Evolutionary conservation across 2,888 invertebrate species (phyloP).

Genomic region (Lacanobia wlatinum): DNA sequence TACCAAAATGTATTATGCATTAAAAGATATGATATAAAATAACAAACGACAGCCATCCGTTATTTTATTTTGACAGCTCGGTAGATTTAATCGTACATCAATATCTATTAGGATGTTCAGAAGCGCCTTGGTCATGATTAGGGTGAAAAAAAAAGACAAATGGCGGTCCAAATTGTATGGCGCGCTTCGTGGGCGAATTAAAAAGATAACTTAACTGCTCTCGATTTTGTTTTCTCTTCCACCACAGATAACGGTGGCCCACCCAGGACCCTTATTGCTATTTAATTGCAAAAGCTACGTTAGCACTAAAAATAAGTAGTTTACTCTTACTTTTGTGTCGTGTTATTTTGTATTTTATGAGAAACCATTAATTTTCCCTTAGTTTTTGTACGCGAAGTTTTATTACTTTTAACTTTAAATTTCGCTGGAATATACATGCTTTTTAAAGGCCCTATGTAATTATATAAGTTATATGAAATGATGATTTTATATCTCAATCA

Average conservation of each 20-base stretch:
- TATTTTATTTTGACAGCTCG: constrained; percentile 38
- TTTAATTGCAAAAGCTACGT: constrained; percentile 53
- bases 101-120: constrained; percentile 33
- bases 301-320: constrained; percentile 35
- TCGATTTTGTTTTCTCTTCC: constrained; percentile 24
- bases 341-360: constrained; percentile 45
- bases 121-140: constrained; percentile 32
- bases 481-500: not conserved
- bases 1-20: not conserved
- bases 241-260: constrained; percentile 48
- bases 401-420: constrained; percentile 23
- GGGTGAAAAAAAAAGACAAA: constrained; percentile 11
- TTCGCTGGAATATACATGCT: constrained; percentile 1
- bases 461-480: not conserved
- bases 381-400: constrained; percentile 18
- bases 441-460: not conserved
- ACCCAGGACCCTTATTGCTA: constrained; percentile 51
- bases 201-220: constrained; percentile 31
- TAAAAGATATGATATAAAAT: constrained; percentile 10
- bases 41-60: constrained; percentile 24
- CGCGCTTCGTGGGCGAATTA: constrained; percentile 21
- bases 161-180: constrained; percentile 24
- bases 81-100: constrained; percentile 32
- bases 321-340: constrained; percentile 31
- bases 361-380: constrained; percentile 21